Evolutionary conservation across 1,140 invertebrate genomes (phyloP), one percentile per base, ranked within the genome.

Genomic region (Acyrthosiphon pisum): DNA sequence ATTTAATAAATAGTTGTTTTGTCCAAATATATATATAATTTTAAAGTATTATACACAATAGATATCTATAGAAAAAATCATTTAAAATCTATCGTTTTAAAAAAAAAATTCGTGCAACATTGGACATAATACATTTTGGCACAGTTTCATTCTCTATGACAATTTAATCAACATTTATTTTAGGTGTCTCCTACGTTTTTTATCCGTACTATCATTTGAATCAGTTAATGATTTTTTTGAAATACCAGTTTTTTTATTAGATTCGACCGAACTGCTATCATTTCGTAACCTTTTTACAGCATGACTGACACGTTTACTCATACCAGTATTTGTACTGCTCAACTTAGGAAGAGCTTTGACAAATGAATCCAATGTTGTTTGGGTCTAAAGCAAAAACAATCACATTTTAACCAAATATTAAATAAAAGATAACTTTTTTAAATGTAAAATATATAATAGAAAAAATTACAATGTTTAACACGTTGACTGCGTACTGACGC

Each of bases 301-400:
- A 11, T 96, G 96, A 95, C 97, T 97, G 2, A 98, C 97, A 95
- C 98, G 95, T 95, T 98, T 98, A 94, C 98, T 98, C 94, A 98
- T 96, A 94, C 95, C 96, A 83, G 96, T 95, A 94, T 96, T 95
- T 26, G 95, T 95, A 95, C 95, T 88, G 95, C 94, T 92, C 3
- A 95, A 95, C 90, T 95, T 96, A 26, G 95, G 95, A 91, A 84
- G 94, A 35, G 96, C 95, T 95, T 96, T 96, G 94, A 98, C 98
- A 95, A 97, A 98, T 94, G 96, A 96, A 41, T 96, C 96, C 48
- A 98, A 96, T n/a, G 96, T 96, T 94, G 96, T 97, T 94, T 98
- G 98, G 46, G 94, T 96, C 94, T 96, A 93, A 89, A 95, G 95
- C 41, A 22, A 35, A 92, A 93, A 87, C 93, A 41, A 93, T 35